phyloP scores from a whole-genome alignment of 2,888 invertebrate genomes.

The Metalampra italica region DNA sequence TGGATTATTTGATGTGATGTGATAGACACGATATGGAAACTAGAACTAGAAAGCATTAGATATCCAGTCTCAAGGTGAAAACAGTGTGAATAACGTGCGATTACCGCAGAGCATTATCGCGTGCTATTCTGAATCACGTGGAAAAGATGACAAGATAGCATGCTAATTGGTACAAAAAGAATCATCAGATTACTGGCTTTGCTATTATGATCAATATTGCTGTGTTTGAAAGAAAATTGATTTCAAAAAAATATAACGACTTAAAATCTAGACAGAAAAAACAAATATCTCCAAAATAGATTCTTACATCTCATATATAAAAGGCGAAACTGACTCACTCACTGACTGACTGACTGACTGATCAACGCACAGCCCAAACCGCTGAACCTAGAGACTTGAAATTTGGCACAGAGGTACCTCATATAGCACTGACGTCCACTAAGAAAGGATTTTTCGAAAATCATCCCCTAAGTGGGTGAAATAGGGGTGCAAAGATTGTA shows the following conservation, averaged over 20 bases:
- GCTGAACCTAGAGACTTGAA: too few species aligned
- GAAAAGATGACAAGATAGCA: conserved; percentile 18
- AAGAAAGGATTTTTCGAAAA: too few species aligned
- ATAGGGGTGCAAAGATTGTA: too few species aligned
- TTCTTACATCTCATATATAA: too few species aligned
- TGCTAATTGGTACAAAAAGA: conserved; percentile 24
- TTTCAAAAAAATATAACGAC: background rate
- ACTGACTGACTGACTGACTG: too few species aligned
- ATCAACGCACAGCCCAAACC: too few species aligned
- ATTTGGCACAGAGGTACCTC: too few species aligned
- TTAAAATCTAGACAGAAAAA: background rate
- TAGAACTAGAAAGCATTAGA: conserved; percentile 45
- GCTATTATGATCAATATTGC: too few species aligned
- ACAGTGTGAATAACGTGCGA: conserved; percentile 42
- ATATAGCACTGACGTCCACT: too few species aligned
- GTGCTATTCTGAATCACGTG: conserved; percentile 35
- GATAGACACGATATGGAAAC: conserved; percentile 11
- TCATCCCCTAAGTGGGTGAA: too few species aligned
- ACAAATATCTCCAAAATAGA: background rate
- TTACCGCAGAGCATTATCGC: conserved; percentile 35
- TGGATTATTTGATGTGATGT: background rate
- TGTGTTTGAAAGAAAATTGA: background rate
- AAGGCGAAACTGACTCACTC: too few species aligned
- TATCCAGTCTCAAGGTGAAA: conserved; percentile 52
- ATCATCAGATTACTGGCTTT: conserved; percentile 6